Conservation (phyloP, 2,888 invertebrate species). For the Scaptomyza tumidula region DNA sequence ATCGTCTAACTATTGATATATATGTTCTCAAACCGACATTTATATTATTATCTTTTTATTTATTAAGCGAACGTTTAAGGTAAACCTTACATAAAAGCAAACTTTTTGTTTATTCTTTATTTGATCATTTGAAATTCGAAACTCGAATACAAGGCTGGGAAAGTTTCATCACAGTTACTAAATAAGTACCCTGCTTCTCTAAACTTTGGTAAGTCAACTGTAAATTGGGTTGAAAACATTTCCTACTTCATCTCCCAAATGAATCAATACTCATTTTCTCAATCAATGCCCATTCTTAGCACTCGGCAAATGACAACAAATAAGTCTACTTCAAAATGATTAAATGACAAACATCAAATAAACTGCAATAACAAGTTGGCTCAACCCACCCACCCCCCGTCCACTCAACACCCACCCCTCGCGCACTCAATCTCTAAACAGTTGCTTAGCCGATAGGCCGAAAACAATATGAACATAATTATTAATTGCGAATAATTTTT, state of each 20-base stretch:
- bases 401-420: constrained; percentile 6
- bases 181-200: background rate
- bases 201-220: background rate
- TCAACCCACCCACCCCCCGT: constrained; percentile 10
- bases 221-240: background rate
- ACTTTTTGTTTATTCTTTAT: too few species aligned
- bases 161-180: background rate
- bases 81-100: too few species aligned
- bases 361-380: constrained; percentile 72
- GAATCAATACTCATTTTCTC: constrained; percentile 7
- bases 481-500: constrained; percentile 80
- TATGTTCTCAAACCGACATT: too few species aligned
- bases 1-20: too few species aligned
- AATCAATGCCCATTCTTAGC: constrained; percentile 51
- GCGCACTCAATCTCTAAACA: constrained; percentile 26
- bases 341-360: constrained; percentile 79
- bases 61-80: too few species aligned
- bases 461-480: constrained; percentile 78
- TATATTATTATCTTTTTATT: too few species aligned
- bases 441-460: constrained; percentile 40
- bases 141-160: background rate
- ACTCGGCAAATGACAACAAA: constrained; percentile 64
- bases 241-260: background rate
- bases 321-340: constrained; percentile 74
- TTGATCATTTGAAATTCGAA: too few species aligned